A percentile compares a stretch with the other conserved stretches of the same genome.
phyloP scores from a whole-genome alignment of 1,140 invertebrate species.

The Orchesella cincta region DNA sequence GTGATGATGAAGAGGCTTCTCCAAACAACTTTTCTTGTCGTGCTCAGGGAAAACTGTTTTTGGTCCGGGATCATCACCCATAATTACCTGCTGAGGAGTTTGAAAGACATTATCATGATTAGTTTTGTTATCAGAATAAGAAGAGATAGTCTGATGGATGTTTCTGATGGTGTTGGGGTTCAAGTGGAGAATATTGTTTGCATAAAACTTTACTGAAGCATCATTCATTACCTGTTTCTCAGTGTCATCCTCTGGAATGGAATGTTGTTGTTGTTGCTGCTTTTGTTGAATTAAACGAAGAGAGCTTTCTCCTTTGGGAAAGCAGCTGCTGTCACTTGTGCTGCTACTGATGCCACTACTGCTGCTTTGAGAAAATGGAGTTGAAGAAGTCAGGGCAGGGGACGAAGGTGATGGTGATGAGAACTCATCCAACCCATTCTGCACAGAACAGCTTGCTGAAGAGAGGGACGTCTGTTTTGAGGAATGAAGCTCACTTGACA shows the following conservation, averaged over 20 bases:
- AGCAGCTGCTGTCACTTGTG: not conserved
- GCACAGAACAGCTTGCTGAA: conserved; percentile 38
- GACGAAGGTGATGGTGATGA: not conserved
- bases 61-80: not conserved
- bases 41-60: not conserved
- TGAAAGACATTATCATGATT: conserved; percentile 18
- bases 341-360: conserved; percentile 10
- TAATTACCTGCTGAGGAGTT: conserved; percentile 5
- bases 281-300: not conserved
- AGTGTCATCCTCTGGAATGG: conserved; percentile 11
- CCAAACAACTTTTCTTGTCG: conserved; percentile 1
- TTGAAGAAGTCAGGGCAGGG: not conserved
- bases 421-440: conserved; percentile 41
- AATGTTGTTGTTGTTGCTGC: conserved; percentile 7
- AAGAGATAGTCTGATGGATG: not conserved
- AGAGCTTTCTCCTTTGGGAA: conserved; percentile 1
- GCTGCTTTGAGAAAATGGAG: not conserved
- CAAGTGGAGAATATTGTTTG: too few species aligned
- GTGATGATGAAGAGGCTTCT: conserved; percentile 13
- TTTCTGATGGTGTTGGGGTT: too few species aligned
- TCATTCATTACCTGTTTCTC: not conserved
- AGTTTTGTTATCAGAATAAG: not conserved
- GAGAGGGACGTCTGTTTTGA: conserved; percentile 16
- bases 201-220: too few species aligned
- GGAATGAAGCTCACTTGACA: conserved; percentile 43